phyloP scores from a whole-genome alignment of 2,797 vertebrate species.

The Clamator glandarius region DNA sequence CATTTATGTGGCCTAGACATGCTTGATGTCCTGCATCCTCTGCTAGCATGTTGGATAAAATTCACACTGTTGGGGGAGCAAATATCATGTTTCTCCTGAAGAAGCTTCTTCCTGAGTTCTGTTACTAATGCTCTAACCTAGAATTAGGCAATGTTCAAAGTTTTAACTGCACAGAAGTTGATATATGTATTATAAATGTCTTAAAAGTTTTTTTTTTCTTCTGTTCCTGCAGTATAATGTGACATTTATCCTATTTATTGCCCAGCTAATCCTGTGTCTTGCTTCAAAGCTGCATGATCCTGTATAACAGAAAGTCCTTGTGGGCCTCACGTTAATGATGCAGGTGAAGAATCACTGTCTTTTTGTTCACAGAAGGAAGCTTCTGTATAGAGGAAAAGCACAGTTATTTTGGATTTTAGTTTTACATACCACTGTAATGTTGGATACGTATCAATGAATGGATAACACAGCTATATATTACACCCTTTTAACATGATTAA shows the following conservation, averaged over 20 bases:
- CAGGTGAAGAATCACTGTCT: neutral
- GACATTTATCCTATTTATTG: conserved; percentile 26
- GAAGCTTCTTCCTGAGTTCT: neutral
- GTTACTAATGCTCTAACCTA: neutral
- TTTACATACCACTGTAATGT: neutral
- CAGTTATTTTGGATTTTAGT: neutral
- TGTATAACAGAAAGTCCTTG: neutral
- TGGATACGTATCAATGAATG: conserved; percentile 12
- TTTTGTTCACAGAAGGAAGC: neutral
- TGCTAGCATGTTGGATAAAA: neutral
- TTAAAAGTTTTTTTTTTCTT: neutral
- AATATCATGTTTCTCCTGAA: neutral
- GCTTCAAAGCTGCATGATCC: conserved; percentile 2
- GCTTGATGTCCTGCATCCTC: neutral
- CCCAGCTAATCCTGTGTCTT: neutral
- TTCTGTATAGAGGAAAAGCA: neutral
- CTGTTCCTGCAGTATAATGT: neutral
- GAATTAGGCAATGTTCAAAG: neutral
- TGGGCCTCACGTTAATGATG: neutral
- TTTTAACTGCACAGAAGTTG: neutral
- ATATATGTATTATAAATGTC: neutral
- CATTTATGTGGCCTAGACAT: neutral
- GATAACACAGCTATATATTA: neutral
- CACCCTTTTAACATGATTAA: conserved; percentile 41
- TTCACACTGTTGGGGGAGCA: neutral